phyloP scores from a whole-genome alignment of 2,113 vertebrate genomes.

The Pristiophorus japonicus region DNA sequence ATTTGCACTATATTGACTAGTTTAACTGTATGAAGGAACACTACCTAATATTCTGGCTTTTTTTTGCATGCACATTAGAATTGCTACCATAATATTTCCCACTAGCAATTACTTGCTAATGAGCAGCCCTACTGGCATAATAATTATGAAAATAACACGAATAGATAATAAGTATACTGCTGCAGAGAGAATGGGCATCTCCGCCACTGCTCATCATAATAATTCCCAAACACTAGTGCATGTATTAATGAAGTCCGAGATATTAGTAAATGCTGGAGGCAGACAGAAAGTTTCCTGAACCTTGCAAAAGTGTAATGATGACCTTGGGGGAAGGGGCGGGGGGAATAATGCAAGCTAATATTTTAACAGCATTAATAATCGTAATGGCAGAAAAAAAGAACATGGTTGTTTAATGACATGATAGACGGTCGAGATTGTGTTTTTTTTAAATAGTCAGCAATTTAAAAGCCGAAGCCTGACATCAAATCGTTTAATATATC shows the following conservation, averaged over 20 bases:
- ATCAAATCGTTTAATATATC: slow-evolving; percentile 35
- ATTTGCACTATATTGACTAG: background rate
- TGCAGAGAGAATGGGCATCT: background rate
- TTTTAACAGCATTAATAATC: slow-evolving; percentile 27
- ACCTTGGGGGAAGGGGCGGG: background rate
- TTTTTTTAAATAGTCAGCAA: slow-evolving; percentile 29
- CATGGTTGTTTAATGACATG: slow-evolving; percentile 12
- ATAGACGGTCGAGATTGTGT: background rate
- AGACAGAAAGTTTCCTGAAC: background rate
- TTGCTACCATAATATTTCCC: slow-evolving; percentile 24
- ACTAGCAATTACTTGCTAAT: slow-evolving; percentile 28
- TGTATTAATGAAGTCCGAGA: background rate
- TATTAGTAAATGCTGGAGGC: background rate
- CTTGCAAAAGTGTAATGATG: background rate
- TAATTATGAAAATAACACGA: background rate
- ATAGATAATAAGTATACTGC: background rate
- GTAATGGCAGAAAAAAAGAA: background rate
- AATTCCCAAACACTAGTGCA: background rate
- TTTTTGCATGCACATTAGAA: background rate
- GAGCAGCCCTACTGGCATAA: background rate
- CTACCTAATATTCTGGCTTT: background rate
- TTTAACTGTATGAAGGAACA: background rate
- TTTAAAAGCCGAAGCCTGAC: background rate
- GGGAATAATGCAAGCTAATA: background rate
- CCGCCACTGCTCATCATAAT: background rate